Base-by-base conservation (phyloP, 1,140 invertebrate genomes). In the Tetragonula clypearis region DNA sequence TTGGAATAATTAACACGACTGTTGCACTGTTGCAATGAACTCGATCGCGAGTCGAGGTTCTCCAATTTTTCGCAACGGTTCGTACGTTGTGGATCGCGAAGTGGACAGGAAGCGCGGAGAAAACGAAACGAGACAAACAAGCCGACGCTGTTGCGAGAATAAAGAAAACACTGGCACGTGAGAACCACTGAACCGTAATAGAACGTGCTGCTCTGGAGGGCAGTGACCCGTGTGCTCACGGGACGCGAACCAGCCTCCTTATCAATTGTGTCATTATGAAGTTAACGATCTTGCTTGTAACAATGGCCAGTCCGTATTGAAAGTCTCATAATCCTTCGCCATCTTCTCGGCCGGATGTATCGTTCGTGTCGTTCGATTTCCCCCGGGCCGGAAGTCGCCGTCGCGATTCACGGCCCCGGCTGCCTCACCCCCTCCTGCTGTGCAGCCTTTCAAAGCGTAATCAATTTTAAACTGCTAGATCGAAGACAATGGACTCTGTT, bases 261-360 rank as follows among this genome's bases (percentile, higher is more conserved):
- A 89, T 91, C 90, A 91, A 91, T 91, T 91, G 88, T 86, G 88
- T 89, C 89, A 90, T 91, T 91, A 91, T 82, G 80, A 91, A 90
- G 90, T 91, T 91, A 91, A 91, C 88, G 90, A 91, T 91, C 90
- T 91, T 83, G 89, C 86, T 87, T 78, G 81, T 86, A 88, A 89
- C 88, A 89, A 87, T 83, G 78, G 78, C 35, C 77, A 66, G 68
- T 58, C 81, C 68, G 85, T 89, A 89, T 89, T 89, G 85, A 88
- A 83, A 79, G 88, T 66, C 88, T 89, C 85, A 87, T 89, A 89
- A 89, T 89, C 88, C 83, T 79, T 79, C 81, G 65, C 62, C 41
- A 80, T 84, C 88, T 89, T 89, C 60, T 26, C 77, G 72, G 85
- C 87, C 88, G 80, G 82, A 82, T 85, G 88, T 88, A 83, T 79